A percentile compares a stretch with the other conserved stretches of the same genome.
phyloP scores from a whole-genome alignment of 2,888 invertebrate species.

The Carpatolechia fugitivella region DNA sequence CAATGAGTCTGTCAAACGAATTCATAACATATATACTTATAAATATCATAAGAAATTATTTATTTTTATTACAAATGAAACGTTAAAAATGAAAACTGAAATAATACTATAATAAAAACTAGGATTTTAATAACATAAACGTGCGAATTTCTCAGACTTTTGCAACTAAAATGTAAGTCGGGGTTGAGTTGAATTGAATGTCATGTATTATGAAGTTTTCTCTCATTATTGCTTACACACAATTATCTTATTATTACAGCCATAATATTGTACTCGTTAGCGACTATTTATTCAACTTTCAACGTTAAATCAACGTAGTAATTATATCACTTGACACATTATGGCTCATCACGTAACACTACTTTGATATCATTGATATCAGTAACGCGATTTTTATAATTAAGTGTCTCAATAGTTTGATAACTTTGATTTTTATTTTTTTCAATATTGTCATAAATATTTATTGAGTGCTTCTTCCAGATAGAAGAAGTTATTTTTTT shows the following conservation, averaged over 20 bases:
- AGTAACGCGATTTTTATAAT: not conserved
- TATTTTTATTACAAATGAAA: no score
- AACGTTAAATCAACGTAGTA: not conserved
- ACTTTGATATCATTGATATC: not conserved
- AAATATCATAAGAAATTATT: no score
- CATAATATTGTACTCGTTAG: not conserved
- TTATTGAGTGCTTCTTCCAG: not conserved
- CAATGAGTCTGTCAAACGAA: no score
- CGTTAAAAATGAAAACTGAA: no score
- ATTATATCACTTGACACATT: not conserved
- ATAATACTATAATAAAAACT: no score
- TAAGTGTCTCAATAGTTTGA: not conserved
- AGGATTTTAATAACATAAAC: no score
- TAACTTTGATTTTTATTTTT: not conserved
- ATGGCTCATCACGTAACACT: not conserved
- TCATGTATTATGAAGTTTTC: not conserved
- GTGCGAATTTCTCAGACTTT: no score
- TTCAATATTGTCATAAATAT: no score
- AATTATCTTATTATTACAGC: not conserved
- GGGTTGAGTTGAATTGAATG: not conserved
- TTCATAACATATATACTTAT: no score
- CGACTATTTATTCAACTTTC: conserved; percentile 1
- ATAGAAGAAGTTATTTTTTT: no score
- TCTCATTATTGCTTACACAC: not conserved
- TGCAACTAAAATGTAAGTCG: no score